Percentiles rank a stretch among this genome's conserved stretches.
phyloP scores from a whole-genome alignment of 2,888 invertebrate genomes.

The Maniola hyperantus region DNA sequence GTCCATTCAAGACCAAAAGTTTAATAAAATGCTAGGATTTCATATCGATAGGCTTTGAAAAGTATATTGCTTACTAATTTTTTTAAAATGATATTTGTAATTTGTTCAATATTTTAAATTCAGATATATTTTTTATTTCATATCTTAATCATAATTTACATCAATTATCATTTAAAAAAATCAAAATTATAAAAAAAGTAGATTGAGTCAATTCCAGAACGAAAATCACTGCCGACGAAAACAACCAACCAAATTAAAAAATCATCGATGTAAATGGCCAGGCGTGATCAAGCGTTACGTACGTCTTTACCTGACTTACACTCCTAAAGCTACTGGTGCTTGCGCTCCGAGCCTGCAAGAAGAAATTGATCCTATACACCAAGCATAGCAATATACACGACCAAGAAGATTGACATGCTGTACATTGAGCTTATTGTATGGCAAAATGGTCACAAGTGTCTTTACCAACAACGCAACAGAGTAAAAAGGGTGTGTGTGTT shows the following conservation, averaged over 20 bases:
- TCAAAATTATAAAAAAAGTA: neutral
- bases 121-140: too few relatives aligned
- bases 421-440: slow-evolving; percentile 47
- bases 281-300: slow-evolving; percentile 66
- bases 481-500: too few relatives aligned
- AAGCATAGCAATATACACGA: slow-evolving; percentile 69
- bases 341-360: slow-evolving; percentile 93
- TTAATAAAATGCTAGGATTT: too few relatives aligned
- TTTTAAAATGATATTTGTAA: too few relatives aligned
- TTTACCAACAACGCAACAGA: neutral
- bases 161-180: neutral
- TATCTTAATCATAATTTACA: too few relatives aligned
- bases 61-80: too few relatives aligned
- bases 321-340: slow-evolving; percentile 96
- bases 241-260: slow-evolving; percentile 59
- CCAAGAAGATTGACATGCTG: slow-evolving; percentile 77
- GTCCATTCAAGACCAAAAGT: too few relatives aligned
- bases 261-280: slow-evolving; percentile 59
- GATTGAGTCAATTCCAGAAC: slow-evolving; percentile 15
- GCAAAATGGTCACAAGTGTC: slow-evolving; percentile 43
- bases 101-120: too few relatives aligned
- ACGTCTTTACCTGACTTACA: slow-evolving; percentile 90
- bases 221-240: slow-evolving; percentile 66
- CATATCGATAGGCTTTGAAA: too few relatives aligned
- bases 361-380: slow-evolving; percentile 81